Evolutionary conservation across 2,888 invertebrate species (phyloP), one percentile per base, ranked within the genome.

Genomic region (Xestobium rufovillosum): DNA sequence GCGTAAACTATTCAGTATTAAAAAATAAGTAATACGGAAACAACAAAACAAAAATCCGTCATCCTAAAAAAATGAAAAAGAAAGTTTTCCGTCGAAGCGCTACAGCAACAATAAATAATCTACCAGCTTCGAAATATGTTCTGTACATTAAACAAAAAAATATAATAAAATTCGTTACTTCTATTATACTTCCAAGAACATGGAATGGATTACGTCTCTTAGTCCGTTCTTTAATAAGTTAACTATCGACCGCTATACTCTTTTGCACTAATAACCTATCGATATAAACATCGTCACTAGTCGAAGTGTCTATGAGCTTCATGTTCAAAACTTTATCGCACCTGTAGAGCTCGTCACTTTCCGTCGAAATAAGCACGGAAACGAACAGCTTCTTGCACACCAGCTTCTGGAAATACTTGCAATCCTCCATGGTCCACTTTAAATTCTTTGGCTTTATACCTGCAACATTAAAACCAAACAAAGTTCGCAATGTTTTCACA

Each of bases 381-480:
- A 81, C 81, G 45, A 87, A 83, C 34, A 74, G 69, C 50, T 78
- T 77, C 19, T 78, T 75, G 19, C 78, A 75, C 3, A 83, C 80
- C 43, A 86, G 56, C 47, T 80, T 70, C 51, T 82, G 79, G 58
- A 88, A 88, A 40, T 75, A 66, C 34, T 81, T 65, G 52, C 83
- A 83, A 61, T 85, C 84, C 49, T 81, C 79, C 47, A 80, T 75
- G 0, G 76, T 70, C 83, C 83, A 84, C 61, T 83, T 70, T 13
- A 60, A 60, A 40, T 68, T 61, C 14, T 55, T 63, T 26, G 76
- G 69, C 44, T 65, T 61, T 36, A 77, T 67, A 36, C 71, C 76
- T 76, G 39, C 3, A 50, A 52, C 45, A 38, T 37, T 42, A 32
- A 23, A 13, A 32, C 23, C 10, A 13, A n/a, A 3, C 17, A 29